Conservation (phyloP, 2,113 vertebrate species). For the Pachyramphus minor region DNA sequence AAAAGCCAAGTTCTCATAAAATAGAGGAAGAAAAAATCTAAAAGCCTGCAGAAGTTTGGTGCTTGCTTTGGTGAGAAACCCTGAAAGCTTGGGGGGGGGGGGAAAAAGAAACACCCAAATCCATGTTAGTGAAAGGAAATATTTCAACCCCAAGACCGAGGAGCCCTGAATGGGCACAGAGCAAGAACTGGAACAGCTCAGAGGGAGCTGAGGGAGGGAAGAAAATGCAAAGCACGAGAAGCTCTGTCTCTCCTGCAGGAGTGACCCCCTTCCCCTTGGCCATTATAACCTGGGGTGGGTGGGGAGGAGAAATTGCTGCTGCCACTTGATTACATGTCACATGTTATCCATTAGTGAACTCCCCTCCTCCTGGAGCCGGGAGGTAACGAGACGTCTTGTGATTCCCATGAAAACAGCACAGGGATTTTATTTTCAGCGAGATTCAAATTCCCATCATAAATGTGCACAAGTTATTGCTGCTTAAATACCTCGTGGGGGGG, state of each 20-base stretch:
- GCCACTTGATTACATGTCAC: neutral
- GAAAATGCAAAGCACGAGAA: rapidly evolving
- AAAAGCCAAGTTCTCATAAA: neutral
- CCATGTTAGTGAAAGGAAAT: neutral
- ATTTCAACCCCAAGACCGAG: neutral
- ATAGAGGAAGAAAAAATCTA: neutral
- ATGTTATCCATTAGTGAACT: neutral
- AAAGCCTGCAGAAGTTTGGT: neutral
- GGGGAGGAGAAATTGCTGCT: neutral
- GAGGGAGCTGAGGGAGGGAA: neutral
- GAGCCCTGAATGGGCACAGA: neutral
- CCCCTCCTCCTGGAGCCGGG: neutral
- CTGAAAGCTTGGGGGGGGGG: neutral
- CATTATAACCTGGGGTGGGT: neutral
- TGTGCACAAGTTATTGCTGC: neutral
- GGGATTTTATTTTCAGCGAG: neutral
- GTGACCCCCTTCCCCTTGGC: neutral
- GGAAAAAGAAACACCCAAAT: too few species aligned
- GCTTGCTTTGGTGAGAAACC: neutral
- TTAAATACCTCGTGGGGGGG: neutral
- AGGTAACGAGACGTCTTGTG: neutral
- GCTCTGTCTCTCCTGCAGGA: too few species aligned
- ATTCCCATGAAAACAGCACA: neutral
- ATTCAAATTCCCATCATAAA: neutral
- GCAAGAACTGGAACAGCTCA: neutral